A percentile compares a stretch with the other conserved stretches of the same genome.
Evolutionary conservation across 1,140 invertebrate species (phyloP).

Genomic region (Apocrypta bakeri): DNA sequence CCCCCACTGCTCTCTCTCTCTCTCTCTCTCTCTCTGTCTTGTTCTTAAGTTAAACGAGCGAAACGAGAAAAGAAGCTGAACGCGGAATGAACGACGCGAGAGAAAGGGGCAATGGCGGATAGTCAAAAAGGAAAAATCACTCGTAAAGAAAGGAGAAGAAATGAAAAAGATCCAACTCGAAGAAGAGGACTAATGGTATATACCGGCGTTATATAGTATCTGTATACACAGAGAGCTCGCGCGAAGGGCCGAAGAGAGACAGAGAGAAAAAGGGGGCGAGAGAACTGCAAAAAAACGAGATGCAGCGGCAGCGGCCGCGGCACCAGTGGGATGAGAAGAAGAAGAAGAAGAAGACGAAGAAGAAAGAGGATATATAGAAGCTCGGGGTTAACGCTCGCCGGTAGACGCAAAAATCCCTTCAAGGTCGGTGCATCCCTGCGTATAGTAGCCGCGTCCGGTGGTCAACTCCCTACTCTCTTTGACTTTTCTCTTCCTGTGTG

Average conservation of each 20-base stretch:
- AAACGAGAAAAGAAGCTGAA: slow-evolving; percentile 1
- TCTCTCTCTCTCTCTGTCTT: too few species aligned
- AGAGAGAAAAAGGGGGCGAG: slow-evolving; percentile 22
- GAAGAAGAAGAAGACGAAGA: slow-evolving; percentile 14
- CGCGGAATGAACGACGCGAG: neutral
- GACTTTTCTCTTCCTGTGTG: slow-evolving; percentile 42
- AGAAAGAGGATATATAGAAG: slow-evolving; percentile 34
- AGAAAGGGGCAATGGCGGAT: neutral
- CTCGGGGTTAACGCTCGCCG: slow-evolving; percentile 70
- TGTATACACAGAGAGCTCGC: neutral
- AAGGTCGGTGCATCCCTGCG: slow-evolving; percentile 74
- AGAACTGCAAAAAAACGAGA: slow-evolving; percentile 51
- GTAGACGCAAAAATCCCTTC: slow-evolving; percentile 75
- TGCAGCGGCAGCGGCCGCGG: neutral
- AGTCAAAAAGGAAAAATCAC: slow-evolving; percentile 6
- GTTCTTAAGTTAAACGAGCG: neutral
- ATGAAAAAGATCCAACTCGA: slow-evolving; percentile 31
- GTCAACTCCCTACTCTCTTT: slow-evolving; percentile 54
- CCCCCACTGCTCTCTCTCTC: too few species aligned
- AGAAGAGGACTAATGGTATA: neutral
- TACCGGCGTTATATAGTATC: too few species aligned
- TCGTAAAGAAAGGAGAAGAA: slow-evolving; percentile 10
- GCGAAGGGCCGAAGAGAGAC: slow-evolving; percentile 23
- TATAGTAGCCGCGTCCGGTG: slow-evolving; percentile 55
- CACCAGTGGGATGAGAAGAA: slow-evolving; percentile 3